A percentile compares a stretch with the other conserved stretches of the same genome.
phyloP scores from a whole-genome alignment of 2,888 invertebrate species.

The Ectemnius continuus region DNA sequence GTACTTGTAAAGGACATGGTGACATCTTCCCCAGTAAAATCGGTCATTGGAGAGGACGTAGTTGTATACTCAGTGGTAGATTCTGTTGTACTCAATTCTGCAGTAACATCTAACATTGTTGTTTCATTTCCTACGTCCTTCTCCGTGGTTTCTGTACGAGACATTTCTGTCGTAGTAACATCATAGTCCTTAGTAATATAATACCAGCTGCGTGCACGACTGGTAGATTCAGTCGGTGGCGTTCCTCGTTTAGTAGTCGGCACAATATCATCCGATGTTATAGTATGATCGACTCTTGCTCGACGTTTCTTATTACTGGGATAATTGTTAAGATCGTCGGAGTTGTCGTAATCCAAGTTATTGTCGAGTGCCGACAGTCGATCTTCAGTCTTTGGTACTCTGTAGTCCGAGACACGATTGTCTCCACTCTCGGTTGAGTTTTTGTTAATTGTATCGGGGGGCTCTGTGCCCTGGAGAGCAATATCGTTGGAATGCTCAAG shows the following conservation, averaged over 20 bases:
- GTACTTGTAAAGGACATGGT: too few species aligned
- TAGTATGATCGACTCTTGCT: not conserved
- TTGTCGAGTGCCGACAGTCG: not conserved
- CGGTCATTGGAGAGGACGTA: not conserved
- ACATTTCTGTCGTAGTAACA: not conserved
- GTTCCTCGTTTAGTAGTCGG: not conserved
- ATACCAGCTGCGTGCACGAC: not conserved
- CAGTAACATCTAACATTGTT: not conserved
- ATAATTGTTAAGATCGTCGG: not conserved
- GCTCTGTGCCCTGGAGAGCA: not conserved
- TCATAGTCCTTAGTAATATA: not conserved
- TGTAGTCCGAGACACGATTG: not conserved
- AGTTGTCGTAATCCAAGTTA: not conserved
- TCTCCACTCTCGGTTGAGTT: not conserved
- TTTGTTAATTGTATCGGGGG: not conserved
- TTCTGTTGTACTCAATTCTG: not conserved
- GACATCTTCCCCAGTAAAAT: too few species aligned
- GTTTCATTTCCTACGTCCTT: not conserved
- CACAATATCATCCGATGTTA: not conserved
- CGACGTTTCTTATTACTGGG: not conserved
- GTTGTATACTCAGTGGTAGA: not conserved
- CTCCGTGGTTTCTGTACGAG: not conserved
- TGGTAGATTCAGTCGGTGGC: not conserved
- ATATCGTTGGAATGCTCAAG: slow-evolving; percentile 14
- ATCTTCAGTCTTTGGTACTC: not conserved